Evolutionary conservation across 2,888 invertebrate genomes (phyloP), one percentile per base, ranked within the genome.

Genomic region (Napeogenes inachia): DNA sequence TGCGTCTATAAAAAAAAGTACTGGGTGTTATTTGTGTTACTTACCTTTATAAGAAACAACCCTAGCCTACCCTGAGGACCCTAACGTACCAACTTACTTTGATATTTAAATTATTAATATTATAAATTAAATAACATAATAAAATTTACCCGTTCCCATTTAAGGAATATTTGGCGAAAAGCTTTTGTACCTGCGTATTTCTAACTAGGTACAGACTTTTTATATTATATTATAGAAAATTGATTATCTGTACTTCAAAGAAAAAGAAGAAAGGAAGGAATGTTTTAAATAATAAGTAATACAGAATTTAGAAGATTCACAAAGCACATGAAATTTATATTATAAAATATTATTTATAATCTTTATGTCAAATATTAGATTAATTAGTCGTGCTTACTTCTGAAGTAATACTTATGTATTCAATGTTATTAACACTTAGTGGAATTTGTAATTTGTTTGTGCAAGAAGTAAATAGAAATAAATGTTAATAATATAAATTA

Each of bases 141-240:
- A 50, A 13, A 30, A 5, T 50, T 50, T 2, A 8, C 21, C 50
- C 10, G 21, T 30, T 50, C 12, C 50, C 30, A 50, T 5, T 50
- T 50, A 30, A 30, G 12, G 50, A 50, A 50, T 30, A 50, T 50
- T 50, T 30, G 30, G 21, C 30, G 50, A 12, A n/a, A 50, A 50
- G 30, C 30, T 50, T 50, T 50, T 50, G 50, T 50, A 50, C 50
- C 50, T 30, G 50, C 50, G 8, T 50, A 50, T 30, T 30, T 50
- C 30, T 50, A 50, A 12, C 30, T 21, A 50, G 30, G 21, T 50
- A 50, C 30, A 30, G 21, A 50, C 50, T 30, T 50, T 50, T 50
- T 50, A 50, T 50, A 50, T 50, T 30, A 50, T 30, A 50, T 50
- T 50, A 50, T 50, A 50, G 50, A 50, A 30, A 30, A 21, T 30